Conservation (phyloP, 2,113 vertebrate genomes). For the Ellobius talpinus region DNA sequence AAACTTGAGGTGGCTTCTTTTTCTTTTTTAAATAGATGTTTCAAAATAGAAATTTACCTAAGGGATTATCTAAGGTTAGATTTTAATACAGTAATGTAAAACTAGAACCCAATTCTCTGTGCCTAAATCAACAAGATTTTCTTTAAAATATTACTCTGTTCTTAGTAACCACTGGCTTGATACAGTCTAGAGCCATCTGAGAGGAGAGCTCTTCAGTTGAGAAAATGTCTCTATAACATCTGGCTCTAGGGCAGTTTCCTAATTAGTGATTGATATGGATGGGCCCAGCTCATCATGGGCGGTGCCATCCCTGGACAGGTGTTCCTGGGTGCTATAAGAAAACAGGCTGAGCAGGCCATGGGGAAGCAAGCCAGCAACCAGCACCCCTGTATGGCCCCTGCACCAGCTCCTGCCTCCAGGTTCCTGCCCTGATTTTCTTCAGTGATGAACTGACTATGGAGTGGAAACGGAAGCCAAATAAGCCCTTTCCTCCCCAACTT, state of each 20-base stretch:
- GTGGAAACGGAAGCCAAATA: neutral
- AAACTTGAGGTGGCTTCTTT: neutral
- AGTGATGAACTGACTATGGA: neutral
- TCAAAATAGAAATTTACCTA: neutral
- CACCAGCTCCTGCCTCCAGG: neutral
- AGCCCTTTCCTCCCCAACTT: neutral
- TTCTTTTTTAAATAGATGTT: neutral
- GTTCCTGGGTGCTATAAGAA: neutral
- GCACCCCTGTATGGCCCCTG: neutral
- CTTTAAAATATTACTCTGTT: neutral
- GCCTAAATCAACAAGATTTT: neutral
- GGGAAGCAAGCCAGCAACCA: neutral
- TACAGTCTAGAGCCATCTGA: neutral
- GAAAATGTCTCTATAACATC: neutral
- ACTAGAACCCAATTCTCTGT: neutral
- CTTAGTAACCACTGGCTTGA: neutral
- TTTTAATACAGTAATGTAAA: neutral
- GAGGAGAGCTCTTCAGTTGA: neutral
- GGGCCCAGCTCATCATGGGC: neutral
- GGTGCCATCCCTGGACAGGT: neutral
- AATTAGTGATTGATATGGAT: neutral
- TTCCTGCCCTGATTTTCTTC: neutral
- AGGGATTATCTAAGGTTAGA: neutral
- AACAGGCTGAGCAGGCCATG: neutral
- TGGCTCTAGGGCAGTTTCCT: neutral